Percentiles rank a stretch among this genome's conserved stretches.
phyloP scores from a whole-genome alignment of 2,113 vertebrate genomes.

The Prinia subflava region DNA sequence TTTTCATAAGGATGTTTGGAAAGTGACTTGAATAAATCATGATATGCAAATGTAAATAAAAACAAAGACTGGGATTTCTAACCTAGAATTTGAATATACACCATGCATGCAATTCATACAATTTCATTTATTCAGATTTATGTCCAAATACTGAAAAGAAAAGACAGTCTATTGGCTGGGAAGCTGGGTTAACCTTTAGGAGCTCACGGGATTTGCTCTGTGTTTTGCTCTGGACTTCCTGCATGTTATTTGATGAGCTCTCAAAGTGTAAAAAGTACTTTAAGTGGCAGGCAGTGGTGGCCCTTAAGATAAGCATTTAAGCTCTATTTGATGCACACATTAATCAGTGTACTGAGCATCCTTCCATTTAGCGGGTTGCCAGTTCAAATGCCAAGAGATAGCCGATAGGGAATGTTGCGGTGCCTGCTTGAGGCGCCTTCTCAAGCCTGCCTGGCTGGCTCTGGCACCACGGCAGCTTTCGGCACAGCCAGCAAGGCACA shows the following conservation, averaged over 20 bases:
- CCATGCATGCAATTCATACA: background rate
- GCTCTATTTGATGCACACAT: background rate
- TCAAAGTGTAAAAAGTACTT: background rate
- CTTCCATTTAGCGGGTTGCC: background rate
- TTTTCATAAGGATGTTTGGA: background rate
- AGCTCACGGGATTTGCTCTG: background rate
- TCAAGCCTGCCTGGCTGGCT: too few relatives aligned
- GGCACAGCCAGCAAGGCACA: too few relatives aligned
- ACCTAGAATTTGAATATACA: background rate
- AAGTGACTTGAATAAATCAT: background rate
- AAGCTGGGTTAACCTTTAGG: background rate
- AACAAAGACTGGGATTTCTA: background rate
- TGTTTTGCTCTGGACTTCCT: background rate
- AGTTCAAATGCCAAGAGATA: background rate
- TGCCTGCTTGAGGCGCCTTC: too few relatives aligned
- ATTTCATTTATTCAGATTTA: background rate
- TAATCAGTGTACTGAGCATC: background rate
- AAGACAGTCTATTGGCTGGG: fast-evolving
- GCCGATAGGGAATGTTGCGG: background rate
- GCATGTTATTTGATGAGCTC: background rate
- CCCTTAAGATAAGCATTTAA: background rate
- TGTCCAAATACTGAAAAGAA: background rate
- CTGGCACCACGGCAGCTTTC: too few relatives aligned
- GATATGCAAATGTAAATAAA: background rate
- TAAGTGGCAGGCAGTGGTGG: background rate